These are phyloP conservation scores for Lycopodina hypogea DNA, from an alignment of 37 sponge, comb jelly and placozoan genomes.

Conservation along the genomic window DNA sequence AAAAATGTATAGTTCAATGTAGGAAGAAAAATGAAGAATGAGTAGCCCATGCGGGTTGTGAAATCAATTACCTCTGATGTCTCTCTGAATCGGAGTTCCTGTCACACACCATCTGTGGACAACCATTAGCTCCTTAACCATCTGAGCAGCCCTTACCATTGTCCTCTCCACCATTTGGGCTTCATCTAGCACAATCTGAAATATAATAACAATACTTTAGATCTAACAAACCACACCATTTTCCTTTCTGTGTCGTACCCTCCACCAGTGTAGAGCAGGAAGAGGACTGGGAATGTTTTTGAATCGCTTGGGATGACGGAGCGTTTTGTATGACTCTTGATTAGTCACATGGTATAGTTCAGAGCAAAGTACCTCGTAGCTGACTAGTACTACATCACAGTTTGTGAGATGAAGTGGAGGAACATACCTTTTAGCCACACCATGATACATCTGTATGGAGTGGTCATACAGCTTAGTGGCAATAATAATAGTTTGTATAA, in stretches of 20 bases:
- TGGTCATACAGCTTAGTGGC: neutral
- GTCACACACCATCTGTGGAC: slow-evolving; percentile 85
- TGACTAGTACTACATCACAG: slow-evolving; percentile 68
- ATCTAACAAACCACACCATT: neutral
- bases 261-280: slow-evolving; percentile 80
- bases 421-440: slow-evolving; percentile 47
- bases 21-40: too few relatives aligned
- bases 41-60: too few relatives aligned
- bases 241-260: slow-evolving; percentile 41
- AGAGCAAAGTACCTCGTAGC: slow-evolving; percentile 62
- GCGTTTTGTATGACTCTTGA: slow-evolving; percentile 28
- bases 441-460: slow-evolving; percentile 46
- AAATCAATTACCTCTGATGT: slow-evolving; percentile 42
- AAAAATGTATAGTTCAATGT: too few relatives aligned
- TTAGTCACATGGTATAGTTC: slow-evolving; percentile 64
- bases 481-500: neutral
- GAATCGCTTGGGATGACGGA: slow-evolving; percentile 62
- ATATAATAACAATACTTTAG: neutral
- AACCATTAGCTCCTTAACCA: slow-evolving; percentile 54
- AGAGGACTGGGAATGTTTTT: slow-evolving; percentile 65
- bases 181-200: slow-evolving; percentile 79
- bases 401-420: slow-evolving; percentile 55
- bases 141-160: slow-evolving; percentile 66
- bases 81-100: slow-evolving; percentile 79
- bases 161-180: slow-evolving; percentile 86